Conservation (phyloP, 1,140 invertebrate genomes). For the Rhyacophila brunnea region DNA sequence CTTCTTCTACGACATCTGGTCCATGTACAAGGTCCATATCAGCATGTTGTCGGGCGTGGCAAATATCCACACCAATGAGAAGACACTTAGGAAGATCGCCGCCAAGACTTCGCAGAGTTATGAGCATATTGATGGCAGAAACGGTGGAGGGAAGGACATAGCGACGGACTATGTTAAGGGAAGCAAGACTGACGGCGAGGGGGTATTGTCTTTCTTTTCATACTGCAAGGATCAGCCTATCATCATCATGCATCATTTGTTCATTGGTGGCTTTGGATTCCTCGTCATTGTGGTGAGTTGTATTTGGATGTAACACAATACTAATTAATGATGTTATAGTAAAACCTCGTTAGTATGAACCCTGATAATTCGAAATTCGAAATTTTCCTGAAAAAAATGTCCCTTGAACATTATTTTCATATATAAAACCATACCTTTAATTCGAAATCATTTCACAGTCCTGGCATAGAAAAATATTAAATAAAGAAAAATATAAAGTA, state of each 20-base stretch:
- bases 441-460: too few species aligned
- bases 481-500: too few species aligned
- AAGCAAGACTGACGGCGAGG: conserved; percentile 13
- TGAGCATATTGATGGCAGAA: conserved; percentile 15
- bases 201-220: conserved; percentile 47
- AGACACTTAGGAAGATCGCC: conserved; percentile 14
- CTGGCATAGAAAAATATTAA: too few species aligned
- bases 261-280: conserved; percentile 70
- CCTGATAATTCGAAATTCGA: too few species aligned
- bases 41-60: conserved; percentile 42
- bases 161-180: not conserved
- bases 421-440: too few species aligned
- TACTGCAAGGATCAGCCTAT: conserved; percentile 62
- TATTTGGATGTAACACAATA: not conserved
- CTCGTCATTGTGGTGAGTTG: conserved; percentile 65
- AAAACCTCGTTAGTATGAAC: too few species aligned
- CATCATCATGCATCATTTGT: conserved; percentile 70
- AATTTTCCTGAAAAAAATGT: too few species aligned
- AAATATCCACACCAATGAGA: conserved; percentile 16
- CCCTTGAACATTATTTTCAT: too few species aligned
- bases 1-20: conserved; percentile 75
- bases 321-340: too few species aligned
- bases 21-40: conserved; percentile 64
- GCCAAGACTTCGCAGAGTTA: not conserved
- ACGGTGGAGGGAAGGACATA: conserved; percentile 38